Evolutionary conservation across 1,140 invertebrate species (phyloP).

Genomic region (Dinoponera quadriceps): DNA sequence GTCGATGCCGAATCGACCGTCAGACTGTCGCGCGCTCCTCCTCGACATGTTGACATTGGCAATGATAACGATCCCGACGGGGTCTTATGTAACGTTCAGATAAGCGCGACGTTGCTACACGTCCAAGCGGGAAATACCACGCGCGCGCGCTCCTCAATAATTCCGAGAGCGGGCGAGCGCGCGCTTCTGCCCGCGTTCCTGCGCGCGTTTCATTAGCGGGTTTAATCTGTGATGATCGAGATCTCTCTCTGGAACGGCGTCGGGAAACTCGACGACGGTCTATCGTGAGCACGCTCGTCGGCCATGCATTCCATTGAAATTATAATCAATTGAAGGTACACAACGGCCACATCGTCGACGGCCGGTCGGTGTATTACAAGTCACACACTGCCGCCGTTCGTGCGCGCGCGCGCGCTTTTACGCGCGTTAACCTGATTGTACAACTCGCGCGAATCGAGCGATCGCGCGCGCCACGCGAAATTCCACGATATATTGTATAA

Average conservation of each 20-base stretch:
- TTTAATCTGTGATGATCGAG: too few relatives aligned
- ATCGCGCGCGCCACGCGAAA: slow-evolving; percentile 1
- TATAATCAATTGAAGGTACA: slow-evolving; percentile 54
- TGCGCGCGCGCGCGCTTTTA: slow-evolving; percentile 38
- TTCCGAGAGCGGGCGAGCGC: not conserved
- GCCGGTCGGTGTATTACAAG: slow-evolving; percentile 24
- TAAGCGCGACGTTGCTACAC: not conserved
- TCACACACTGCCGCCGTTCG: too few relatives aligned
- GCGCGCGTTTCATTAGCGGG: not conserved
- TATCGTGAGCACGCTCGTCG: not conserved
- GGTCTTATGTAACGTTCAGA: not conserved
- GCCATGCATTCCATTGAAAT: slow-evolving; percentile 65
- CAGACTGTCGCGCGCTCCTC: not conserved
- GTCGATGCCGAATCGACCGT: too few relatives aligned
- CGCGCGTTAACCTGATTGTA: slow-evolving; percentile 45
- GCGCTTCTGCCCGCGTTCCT: not conserved
- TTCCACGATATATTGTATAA: slow-evolving; percentile 35
- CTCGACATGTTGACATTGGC: not conserved
- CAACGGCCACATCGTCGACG: slow-evolving; percentile 31
- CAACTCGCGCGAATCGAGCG: slow-evolving; percentile 21
- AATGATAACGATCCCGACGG: not conserved
- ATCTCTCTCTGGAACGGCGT: not conserved
- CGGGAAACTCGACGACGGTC: not conserved
- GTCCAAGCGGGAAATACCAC: not conserved
- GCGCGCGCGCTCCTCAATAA: not conserved